phyloP scores from a whole-genome alignment of 2,113 vertebrate genomes.

The Hirundichthys speculiger region DNA sequence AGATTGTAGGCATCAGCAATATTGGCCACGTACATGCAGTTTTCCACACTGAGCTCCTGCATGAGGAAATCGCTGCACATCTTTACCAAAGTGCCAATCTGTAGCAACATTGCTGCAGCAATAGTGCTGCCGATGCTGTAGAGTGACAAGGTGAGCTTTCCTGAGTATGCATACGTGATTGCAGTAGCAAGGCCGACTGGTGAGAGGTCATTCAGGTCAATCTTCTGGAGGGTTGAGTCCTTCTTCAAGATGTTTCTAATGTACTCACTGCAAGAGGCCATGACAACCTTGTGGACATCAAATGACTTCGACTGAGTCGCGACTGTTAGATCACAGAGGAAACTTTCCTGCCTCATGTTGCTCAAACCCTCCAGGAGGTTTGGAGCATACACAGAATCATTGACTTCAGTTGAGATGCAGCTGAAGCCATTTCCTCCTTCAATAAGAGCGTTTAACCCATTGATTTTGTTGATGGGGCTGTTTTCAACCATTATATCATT shows the following conservation, averaged over 20 bases:
- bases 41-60: constrained; percentile 95
- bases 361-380: constrained; percentile 94
- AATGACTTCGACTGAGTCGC: constrained; percentile 96
- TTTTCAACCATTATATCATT: constrained; percentile 95
- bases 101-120: constrained; percentile 90
- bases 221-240: constrained; percentile 88
- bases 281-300: constrained; percentile 93
- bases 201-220: constrained; percentile 93
- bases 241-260: constrained; percentile 93
- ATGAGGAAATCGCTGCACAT: constrained; percentile 98
- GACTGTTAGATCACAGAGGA: constrained; percentile 95
- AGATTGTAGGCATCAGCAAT: constrained; percentile 95
- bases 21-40: constrained; percentile 96
- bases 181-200: constrained; percentile 92
- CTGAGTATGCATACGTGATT: constrained; percentile 95
- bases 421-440: constrained; percentile 95
- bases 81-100: constrained; percentile 93
- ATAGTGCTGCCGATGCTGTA: constrained; percentile 96
- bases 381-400: constrained; percentile 88
- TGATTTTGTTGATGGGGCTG: constrained; percentile 90
- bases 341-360: constrained; percentile 93
- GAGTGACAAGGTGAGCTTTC: constrained; percentile 94
- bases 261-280: constrained; percentile 97
- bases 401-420: constrained; percentile 95
- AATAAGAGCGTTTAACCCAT: constrained; percentile 89